A percentile compares a stretch with the other conserved stretches of the same genome.
These are phyloP conservation scores for Propsilocerus akamusi DNA, from an alignment of 1,140 invertebrate species.

Conservation along the genomic window DNA sequence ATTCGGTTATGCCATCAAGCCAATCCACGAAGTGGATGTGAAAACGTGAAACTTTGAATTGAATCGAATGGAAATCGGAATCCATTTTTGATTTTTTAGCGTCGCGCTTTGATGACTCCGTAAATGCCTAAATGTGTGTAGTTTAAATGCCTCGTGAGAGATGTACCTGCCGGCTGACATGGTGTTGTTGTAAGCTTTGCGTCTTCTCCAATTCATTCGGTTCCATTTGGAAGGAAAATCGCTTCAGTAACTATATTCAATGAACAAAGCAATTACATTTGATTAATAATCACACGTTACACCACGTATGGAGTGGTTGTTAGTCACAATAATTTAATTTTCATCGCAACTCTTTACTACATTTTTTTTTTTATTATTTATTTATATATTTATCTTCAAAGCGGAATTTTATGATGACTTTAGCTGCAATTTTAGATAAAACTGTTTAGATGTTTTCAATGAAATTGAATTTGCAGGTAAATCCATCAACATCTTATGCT, in stretches of 20 bases:
- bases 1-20: background rate
- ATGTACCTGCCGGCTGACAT: background rate
- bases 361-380: no score
- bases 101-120: background rate
- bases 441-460: no score
- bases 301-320: background rate
- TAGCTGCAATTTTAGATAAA: no score
- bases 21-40: no score
- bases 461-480: no score
- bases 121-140: background rate
- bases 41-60: no score
- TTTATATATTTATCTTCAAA: no score
- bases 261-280: slow-evolving; percentile 3
- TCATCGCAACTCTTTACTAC: no score
- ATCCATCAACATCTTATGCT: no score
- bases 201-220: background rate
- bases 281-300: slow-evolving; percentile 3
- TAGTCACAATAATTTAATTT: slow-evolving; percentile 4
- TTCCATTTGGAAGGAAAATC: slow-evolving; percentile 4
- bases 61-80: slow-evolving; percentile 2
- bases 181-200: background rate
- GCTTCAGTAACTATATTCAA: slow-evolving; percentile 3
- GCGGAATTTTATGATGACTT: no score
- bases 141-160: background rate
- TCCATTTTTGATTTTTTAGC: background rate